Percentiles rank a stretch among this genome's conserved stretches.
These are phyloP conservation scores for Dendrolimus punctatus DNA, from an alignment of 1,140 invertebrate genomes.

Conservation along the genomic window DNA sequence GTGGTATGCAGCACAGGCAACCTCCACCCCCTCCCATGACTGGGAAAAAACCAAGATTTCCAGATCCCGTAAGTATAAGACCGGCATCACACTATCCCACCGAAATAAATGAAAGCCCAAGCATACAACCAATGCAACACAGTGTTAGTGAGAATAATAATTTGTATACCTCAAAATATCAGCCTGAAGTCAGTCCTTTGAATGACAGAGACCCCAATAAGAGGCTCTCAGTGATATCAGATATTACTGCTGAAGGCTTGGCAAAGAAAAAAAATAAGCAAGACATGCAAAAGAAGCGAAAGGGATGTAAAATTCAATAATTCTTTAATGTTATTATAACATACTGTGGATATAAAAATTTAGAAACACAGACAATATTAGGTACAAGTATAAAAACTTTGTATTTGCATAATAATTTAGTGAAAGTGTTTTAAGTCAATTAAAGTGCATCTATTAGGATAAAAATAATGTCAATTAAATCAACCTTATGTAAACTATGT, in stretches of 20 bases:
- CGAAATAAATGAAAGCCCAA: slow-evolving; percentile 27
- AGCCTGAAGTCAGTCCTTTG: slow-evolving; percentile 28
- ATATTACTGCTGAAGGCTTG: slow-evolving; percentile 56
- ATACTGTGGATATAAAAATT: too few species aligned
- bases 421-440: too few species aligned
- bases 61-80: slow-evolving; percentile 57
- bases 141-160: slow-evolving; percentile 60
- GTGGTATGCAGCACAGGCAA: slow-evolving; percentile 44
- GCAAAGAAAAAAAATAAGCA: slow-evolving; percentile 58
- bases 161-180: slow-evolving; percentile 43
- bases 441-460: too few species aligned
- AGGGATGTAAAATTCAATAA: slow-evolving; percentile 60
- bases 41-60: slow-evolving; percentile 60
- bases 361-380: too few species aligned
- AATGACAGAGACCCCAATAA: slow-evolving; percentile 41
- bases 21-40: slow-evolving; percentile 51
- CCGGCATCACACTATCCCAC: slow-evolving; percentile 61
- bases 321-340: slow-evolving; percentile 6
- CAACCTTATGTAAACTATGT: too few species aligned
- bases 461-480: too few species aligned
- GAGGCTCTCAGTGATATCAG: slow-evolving; percentile 60
- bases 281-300: slow-evolving; percentile 54
- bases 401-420: too few species aligned
- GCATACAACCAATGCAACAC: slow-evolving; percentile 30
- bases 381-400: too few species aligned